phyloP scores from a whole-genome alignment of 1,140 invertebrate species.

The Phymastichus coffea region DNA sequence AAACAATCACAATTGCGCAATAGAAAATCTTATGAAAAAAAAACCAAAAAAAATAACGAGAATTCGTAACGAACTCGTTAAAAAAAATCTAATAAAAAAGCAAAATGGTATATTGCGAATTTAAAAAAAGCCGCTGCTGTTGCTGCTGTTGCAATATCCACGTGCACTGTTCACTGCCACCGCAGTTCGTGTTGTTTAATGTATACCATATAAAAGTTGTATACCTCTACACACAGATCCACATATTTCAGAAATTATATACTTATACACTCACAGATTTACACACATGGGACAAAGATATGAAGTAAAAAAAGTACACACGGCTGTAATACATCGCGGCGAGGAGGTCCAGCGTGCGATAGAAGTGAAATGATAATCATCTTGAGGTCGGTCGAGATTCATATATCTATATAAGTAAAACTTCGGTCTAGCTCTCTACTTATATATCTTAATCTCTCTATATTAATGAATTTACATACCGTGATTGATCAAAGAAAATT shows the following conservation, averaged over 20 bases:
- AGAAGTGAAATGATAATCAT: slow-evolving; percentile 9
- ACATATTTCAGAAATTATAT: slow-evolving; percentile 34
- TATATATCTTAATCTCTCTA: background rate
- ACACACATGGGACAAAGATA: background rate
- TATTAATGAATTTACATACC: too few species aligned
- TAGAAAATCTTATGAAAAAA: too few species aligned
- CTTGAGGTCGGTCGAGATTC: background rate
- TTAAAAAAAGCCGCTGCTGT: slow-evolving; percentile 28
- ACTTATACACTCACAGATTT: slow-evolving; percentile 27
- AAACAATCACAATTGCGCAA: too few species aligned
- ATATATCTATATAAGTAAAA: background rate
- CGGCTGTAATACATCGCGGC: slow-evolving; percentile 14
- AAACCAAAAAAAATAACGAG: slow-evolving; percentile 9
- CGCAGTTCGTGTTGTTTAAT: slow-evolving; percentile 54
- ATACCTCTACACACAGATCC: too few species aligned
- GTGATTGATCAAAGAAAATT: too few species aligned
- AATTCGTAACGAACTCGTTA: background rate
- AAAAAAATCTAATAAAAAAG: slow-evolving; percentile 9
- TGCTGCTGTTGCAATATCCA: slow-evolving; percentile 54
- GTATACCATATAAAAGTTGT: slow-evolving; percentile 1
- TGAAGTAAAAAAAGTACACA: background rate
- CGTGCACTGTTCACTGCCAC: slow-evolving; percentile 57
- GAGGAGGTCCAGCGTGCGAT: slow-evolving; percentile 25
- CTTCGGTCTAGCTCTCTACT: background rate
- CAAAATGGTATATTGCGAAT: slow-evolving; percentile 36